Base-by-base conservation (phyloP, 2,888 invertebrate species). In the Spodoptera picta region DNA sequence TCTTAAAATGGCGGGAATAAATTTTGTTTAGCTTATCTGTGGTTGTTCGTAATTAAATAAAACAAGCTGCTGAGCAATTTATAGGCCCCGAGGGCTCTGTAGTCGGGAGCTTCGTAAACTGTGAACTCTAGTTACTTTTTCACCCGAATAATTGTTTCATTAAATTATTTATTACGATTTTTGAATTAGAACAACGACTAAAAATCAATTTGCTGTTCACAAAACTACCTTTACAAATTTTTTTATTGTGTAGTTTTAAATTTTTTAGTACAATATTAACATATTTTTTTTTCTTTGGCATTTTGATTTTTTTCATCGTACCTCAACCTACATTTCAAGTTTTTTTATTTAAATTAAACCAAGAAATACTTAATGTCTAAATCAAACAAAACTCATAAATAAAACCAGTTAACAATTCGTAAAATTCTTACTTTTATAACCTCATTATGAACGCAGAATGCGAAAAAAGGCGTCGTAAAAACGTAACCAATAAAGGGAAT, bases 11-110 rank as follows among this genome's bases (percentile, higher is more conserved):
- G 31, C 51, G 49, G 12, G 49, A 67, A 72, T 67, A 72, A 80
- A 76, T 73, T 66, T 63, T 68, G 52, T 62, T 69, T 69, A 60
- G 71, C 76, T 82, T 82, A 83, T 83, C 83, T 78, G 81, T 57
- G 75, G 74, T 63, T 59, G 70, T 66, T 64, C 9, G 77, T 84
- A 88, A 89, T 89, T 89, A 88, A 88, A 87, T 88, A 85, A 83
- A 87, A 89, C 89, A 88, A 87, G 86, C 86, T 82, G 84, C 69
- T 78, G 83, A 83, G 78, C 84, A 83, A 83, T 83, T 83, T 83
- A 85, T 83, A 52, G 69, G 60, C 47, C 79, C 75, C 82, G 23
- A 43, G 65, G 73, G 81, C 56, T 61, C 56, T 58, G 71, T 77
- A 68, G 65, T 73, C 73, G 56, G 62, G 49, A 68, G 50, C 65